Evolutionary conservation across 1,140 invertebrate genomes (phyloP).

Genomic region (Euglossa dilemma): DNA sequence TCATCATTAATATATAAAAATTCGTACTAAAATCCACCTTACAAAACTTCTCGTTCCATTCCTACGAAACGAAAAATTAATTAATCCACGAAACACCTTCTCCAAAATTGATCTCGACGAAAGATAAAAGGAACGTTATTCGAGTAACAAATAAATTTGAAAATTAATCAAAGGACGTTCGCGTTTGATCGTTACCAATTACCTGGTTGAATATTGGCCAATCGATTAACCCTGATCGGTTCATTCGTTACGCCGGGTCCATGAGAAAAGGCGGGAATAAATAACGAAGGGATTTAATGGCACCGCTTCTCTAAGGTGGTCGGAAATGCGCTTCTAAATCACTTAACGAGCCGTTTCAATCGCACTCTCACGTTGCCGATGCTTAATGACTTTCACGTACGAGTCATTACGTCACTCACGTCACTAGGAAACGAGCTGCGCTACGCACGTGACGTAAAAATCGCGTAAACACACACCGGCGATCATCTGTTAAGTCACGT

Average conservation of each 20-base stretch:
- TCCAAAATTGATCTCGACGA: not conserved
- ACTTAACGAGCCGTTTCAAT: conserved; percentile 65
- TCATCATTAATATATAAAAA: too few relatives aligned
- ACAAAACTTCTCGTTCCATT: too few relatives aligned
- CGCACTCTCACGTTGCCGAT: conserved; percentile 46
- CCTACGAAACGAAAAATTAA: too few relatives aligned
- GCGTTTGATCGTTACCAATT: not conserved
- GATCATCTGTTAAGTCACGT: conserved; percentile 36
- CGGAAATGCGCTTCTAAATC: conserved; percentile 48
- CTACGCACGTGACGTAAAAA: conserved; percentile 37
- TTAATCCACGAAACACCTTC: too few relatives aligned
- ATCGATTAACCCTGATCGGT: not conserved
- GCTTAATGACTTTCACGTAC: conserved; percentile 63
- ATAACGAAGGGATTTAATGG: not conserved
- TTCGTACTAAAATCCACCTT: too few relatives aligned
- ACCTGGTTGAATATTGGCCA: too few relatives aligned
- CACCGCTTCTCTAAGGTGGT: not conserved
- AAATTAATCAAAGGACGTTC: too few relatives aligned
- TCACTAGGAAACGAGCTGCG: conserved; percentile 25
- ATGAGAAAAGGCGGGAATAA: not conserved
- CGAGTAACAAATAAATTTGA: not conserved
- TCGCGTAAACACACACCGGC: conserved; percentile 25
- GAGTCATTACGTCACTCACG: conserved; percentile 62
- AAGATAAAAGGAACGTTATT: not conserved
- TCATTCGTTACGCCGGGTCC: not conserved